Base-by-base conservation (phyloP, 2,888 invertebrate species). In the Stenichneumon culpator region DNA sequence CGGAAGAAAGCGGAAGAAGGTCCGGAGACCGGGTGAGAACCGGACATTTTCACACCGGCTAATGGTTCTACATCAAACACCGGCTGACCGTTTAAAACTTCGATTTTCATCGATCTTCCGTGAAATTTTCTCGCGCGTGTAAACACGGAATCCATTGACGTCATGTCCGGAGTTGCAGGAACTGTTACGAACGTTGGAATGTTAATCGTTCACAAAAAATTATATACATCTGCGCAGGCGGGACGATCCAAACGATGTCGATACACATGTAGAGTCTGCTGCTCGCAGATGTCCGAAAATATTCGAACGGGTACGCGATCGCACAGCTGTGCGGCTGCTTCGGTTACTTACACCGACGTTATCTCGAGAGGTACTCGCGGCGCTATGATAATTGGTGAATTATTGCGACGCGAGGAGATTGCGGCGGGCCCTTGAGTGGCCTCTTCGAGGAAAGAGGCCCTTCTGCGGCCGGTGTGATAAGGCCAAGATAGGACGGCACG, bases 31-130 rank as follows among this genome's bases (percentile, higher is more conserved):
- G 63, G 63, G 65, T 80, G 80, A 54, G 80, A 82, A 83, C 68
- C 9, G 28, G 81, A 79, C 81, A 72, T 36, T 78, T 75, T 60
- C 25, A 47, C 47, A 44, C 14, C 87, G 88, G 89, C 91, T 92
- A 92, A 93, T 93, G 91, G 91, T 91, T 88, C 84, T 86, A 91
- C 90, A 90, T 89, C 90, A 90, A 90, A 92, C 89, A 89, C 83
- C 86, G 88, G 47, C 89, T 85, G 89, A 57, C 89, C 92, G 87
- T 91, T 92, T 91, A 90, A 88, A 88, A 80, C 84, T 36, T 65
- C 82, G 44, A 72, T 90, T 88, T 90, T 91, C 92, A 93, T 92
- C 90, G 90, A 93, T 93, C 92, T 93, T 90, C 89, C 87, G 86
- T 89, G 86, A 89, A 90, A 92, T 89, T 82, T 75, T 89, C 90